Evolutionary conservation across 2,797 vertebrate species (phyloP), one percentile per base, ranked within the genome.

Genomic region (Enteromius mattozi): DNA sequence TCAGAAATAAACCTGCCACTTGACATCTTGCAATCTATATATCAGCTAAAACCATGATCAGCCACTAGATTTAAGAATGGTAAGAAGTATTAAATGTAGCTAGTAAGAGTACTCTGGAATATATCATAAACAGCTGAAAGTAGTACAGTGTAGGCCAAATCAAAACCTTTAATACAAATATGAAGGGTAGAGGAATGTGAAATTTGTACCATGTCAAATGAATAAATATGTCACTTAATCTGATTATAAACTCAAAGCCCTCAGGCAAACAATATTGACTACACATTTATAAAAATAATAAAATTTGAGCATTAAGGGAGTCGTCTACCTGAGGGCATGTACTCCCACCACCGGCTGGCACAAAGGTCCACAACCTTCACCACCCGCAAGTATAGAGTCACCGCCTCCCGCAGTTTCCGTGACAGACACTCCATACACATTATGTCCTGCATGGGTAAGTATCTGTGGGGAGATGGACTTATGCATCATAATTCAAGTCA

Each of bases 381-480:
- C 69, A 99, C 98, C 78, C 98, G 95, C 79, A 99, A 92, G 86
- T 98, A 99, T 0, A 99, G 92, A 9, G 96, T 98, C 19, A 99
- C 98, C 0, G 98, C 98, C 92, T 99, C 98, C 86, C 97, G 95
- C 61, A 99, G 94, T 91, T 99, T 99, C 87, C 96, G 94, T 1
- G 98, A 99, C 82, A 99, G 94, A 92, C 97, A 99, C 89, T 99
- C 98, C 98, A 99, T 98, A 86, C 97, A 99, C 96, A 99, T 97
- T 89, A 99, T 98, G 90, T 99, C 98, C 94, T 98, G 98, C 94
- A 99, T 94, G 72, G 98, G 97, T 87, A 99, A 96, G 92, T 99
- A 99, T 94, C 98, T 99, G 82, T 72, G 89, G 42, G 42, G 6
- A 81, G 16, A 40, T 35, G 33, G 47, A 69, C 8, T 0, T 68